phyloP scores from a whole-genome alignment of 2,888 invertebrate genomes.

The Entomobrya multifasciata region DNA sequence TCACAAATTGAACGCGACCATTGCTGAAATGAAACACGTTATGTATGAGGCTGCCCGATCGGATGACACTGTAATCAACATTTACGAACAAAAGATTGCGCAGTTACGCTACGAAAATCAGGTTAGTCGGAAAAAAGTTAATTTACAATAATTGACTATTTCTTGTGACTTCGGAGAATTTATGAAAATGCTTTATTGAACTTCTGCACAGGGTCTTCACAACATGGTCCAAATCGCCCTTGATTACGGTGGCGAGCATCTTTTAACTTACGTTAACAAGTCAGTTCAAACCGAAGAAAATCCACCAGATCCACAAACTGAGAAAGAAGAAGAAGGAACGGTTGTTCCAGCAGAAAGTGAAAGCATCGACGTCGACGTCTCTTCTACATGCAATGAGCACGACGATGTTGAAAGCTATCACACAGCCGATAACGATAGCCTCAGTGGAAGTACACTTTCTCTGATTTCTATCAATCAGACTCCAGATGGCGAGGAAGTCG shows the following conservation, averaged over 20 bases:
- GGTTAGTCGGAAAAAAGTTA: no score
- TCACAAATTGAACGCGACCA: background rate
- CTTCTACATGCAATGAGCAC: background rate
- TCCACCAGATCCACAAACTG: background rate
- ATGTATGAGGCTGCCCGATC: constrained; percentile 14
- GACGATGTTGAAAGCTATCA: constrained; percentile 39
- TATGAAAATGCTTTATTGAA: background rate
- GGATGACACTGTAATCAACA: background rate
- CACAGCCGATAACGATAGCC: constrained; percentile 15
- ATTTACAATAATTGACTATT: no score
- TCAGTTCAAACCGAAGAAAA: constrained; percentile 19
- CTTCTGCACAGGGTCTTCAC: constrained; percentile 18
- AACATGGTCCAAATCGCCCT: background rate
- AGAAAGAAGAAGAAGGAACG: background rate
- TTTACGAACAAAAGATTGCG: constrained; percentile 23
- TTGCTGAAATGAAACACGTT: constrained; percentile 37
- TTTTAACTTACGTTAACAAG: background rate
- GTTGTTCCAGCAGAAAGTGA: background rate
- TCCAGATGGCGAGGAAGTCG: background rate
- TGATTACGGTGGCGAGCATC: background rate
- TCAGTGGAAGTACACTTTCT: no score
- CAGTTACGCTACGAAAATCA: constrained; percentile 12
- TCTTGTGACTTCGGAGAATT: no score
- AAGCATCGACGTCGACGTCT: constrained; percentile 4
- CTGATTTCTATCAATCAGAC: background rate